Conservation (phyloP, 2,113 vertebrate genomes). For the Ranitomeya imitator region DNA sequence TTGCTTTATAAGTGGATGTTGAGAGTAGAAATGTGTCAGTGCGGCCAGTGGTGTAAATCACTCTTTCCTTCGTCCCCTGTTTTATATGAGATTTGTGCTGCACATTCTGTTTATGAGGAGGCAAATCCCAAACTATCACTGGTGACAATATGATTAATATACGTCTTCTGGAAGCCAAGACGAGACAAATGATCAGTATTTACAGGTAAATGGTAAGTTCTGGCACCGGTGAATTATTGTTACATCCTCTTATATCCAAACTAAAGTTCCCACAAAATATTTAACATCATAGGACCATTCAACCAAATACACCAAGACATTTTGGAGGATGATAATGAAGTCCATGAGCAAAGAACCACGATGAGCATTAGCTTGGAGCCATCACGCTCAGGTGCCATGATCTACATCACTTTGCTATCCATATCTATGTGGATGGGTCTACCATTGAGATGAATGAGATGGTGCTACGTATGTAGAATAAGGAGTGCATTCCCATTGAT, state of each 20-base stretch:
- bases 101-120: not conserved
- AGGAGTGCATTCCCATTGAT: too few species aligned
- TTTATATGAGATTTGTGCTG: not conserved
- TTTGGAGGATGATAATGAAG: not conserved
- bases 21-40: not conserved
- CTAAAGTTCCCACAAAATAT: not conserved
- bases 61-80: not conserved
- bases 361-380: not conserved
- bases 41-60: conserved; percentile 17
- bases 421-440: too few species aligned
- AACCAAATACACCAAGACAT: not conserved
- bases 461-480: too few species aligned
- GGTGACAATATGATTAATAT: conserved; percentile 16
- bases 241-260: not conserved
- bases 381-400: too few species aligned
- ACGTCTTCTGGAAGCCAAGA: not conserved
- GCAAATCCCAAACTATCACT: not conserved
- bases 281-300: not conserved
- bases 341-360: not conserved
- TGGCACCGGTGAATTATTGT: not conserved
- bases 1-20: conserved; percentile 8
- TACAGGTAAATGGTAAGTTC: not conserved
- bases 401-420: too few species aligned
- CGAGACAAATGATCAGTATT: not conserved
- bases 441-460: too few species aligned